phyloP scores from a whole-genome alignment of 1,140 invertebrate genomes.

The Lerema accius region DNA sequence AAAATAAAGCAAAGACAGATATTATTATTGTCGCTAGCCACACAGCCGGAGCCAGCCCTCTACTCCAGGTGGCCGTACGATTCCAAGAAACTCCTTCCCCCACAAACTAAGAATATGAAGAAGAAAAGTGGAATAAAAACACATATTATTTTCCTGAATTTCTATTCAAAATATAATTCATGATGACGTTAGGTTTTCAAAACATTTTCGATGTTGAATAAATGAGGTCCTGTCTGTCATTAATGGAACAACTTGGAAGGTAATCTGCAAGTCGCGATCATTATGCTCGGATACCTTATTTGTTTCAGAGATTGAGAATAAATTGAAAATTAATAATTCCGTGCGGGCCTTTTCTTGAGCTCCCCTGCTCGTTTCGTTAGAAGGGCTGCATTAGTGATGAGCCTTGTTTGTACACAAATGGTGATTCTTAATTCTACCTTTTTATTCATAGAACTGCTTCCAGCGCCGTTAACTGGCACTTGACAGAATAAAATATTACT shows the following conservation, averaged over 20 bases:
- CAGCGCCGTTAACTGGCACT: background rate
- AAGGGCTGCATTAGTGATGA: slow-evolving; percentile 12
- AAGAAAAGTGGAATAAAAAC: too few species aligned
- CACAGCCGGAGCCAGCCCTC: too few species aligned
- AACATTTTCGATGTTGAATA: too few species aligned
- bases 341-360: background rate
- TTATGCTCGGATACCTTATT: background rate
- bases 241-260: background rate
- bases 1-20: too few species aligned
- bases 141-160: too few species aligned
- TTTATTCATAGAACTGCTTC: slow-evolving; percentile 11
- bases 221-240: too few species aligned
- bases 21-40: too few species aligned
- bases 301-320: slow-evolving; percentile 23
- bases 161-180: too few species aligned
- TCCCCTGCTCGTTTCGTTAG: slow-evolving; percentile 6
- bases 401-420: slow-evolving; percentile 22
- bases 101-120: too few species aligned
- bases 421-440: slow-evolving; percentile 13
- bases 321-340: slow-evolving; percentile 34
- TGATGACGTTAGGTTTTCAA: too few species aligned
- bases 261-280: background rate
- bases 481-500: background rate
- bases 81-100: too few species aligned
- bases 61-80: too few species aligned